phyloP scores from a whole-genome alignment of 2,888 invertebrate species.

The Noctua fimbriata region DNA sequence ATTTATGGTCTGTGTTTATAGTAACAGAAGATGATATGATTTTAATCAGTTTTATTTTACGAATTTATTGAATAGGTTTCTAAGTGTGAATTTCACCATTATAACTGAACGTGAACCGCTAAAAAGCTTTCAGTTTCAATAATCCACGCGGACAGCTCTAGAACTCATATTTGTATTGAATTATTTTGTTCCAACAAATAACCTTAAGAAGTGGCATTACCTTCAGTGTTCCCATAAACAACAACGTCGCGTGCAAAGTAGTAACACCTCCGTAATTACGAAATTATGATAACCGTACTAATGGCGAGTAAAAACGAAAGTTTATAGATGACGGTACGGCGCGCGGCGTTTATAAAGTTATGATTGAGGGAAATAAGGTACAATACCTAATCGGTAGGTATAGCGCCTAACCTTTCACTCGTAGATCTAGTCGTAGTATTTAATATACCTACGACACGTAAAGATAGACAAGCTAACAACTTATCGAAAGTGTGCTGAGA shows the following conservation, averaged over 20 bases:
- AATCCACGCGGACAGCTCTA: not conserved
- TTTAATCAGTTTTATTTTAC: not conserved
- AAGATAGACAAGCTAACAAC: not conserved
- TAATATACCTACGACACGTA: not conserved
- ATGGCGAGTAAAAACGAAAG: slow-evolving; percentile 36
- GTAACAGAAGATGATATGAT: not conserved
- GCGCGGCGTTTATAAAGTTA: not conserved
- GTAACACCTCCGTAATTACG: slow-evolving; percentile 34
- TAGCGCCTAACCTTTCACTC: not conserved
- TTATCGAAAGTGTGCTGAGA: not conserved
- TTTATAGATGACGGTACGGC: slow-evolving; percentile 4
- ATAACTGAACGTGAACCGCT: not conserved
- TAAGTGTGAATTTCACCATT: not conserved
- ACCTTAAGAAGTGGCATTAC: not conserved
- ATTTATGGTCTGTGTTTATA: not conserved
- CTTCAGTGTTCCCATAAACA: not conserved
- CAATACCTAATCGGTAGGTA: not conserved
- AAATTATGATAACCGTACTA: slow-evolving; percentile 27
- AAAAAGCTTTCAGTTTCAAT: not conserved
- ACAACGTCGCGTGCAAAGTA: slow-evolving; percentile 33
- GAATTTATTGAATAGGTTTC: not conserved
- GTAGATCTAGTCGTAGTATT: not conserved
- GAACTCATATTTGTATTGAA: not conserved
- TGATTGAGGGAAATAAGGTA: not conserved
- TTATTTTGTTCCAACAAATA: not conserved